Percentiles rank a stretch among this genome's conserved stretches.
phyloP scores from a whole-genome alignment of 37 sponge, comb jelly and placozoan species.

The Halisarca cf. caerulea region DNA sequence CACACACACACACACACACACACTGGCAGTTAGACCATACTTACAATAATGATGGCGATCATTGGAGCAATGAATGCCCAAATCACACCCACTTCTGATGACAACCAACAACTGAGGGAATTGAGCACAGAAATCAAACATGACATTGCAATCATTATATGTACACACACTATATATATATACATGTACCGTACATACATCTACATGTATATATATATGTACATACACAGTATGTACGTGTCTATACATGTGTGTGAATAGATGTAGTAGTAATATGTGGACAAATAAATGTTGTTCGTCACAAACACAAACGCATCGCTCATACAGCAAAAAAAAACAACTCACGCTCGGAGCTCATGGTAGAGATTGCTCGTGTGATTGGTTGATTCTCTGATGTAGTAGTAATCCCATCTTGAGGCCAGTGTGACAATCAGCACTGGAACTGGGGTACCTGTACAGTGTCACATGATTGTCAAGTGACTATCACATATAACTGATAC shows the following conservation, averaged over 20 bases:
- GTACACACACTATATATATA: not conserved
- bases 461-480: no score
- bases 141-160: no score
- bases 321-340: not conserved
- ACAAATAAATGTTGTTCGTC: not conserved
- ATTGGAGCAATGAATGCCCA: no score
- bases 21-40: not conserved
- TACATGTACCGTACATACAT: not conserved
- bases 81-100: no score
- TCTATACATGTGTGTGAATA: not conserved
- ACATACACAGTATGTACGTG: not conserved
- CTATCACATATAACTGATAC: no score
- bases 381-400: not conserved
- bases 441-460: not conserved
- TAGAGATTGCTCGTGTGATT: not conserved
- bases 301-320: not conserved
- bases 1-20: conserved; percentile 1
- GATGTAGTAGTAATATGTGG: not conserved
- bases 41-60: not conserved
- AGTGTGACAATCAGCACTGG: not conserved
- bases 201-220: not conserved
- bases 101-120: no score
- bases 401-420: not conserved
- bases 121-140: not conserved
- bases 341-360: not conserved